Percentiles rank a stretch among this genome's conserved stretches.
phyloP scores from a whole-genome alignment of 2,888 invertebrate genomes.

The Beris chalybata region DNA sequence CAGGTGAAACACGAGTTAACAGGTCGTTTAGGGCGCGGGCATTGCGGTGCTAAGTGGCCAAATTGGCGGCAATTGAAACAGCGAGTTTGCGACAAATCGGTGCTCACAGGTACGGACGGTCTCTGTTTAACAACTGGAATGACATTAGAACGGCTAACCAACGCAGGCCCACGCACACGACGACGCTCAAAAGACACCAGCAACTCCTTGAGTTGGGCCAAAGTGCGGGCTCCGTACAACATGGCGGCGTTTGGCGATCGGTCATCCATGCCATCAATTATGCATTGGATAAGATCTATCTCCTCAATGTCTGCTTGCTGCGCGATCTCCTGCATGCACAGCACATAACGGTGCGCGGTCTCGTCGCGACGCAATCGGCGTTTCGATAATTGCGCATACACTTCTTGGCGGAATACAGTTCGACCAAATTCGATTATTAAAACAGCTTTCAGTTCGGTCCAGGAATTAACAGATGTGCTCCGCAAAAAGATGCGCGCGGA shows the following conservation, averaged over 20 bases:
- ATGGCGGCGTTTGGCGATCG: constrained; percentile 5
- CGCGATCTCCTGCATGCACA: too few relatives aligned
- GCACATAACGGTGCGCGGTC: too few relatives aligned
- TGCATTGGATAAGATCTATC: too few relatives aligned
- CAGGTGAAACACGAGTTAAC: constrained; percentile 2
- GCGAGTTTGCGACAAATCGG: background rate
- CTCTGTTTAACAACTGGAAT: background rate
- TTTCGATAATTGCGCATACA: too few relatives aligned
- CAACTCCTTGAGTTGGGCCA: constrained; percentile 4
- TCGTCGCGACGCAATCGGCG: too few relatives aligned
- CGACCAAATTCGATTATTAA: too few relatives aligned
- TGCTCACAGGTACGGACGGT: background rate
- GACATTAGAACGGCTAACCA: background rate
- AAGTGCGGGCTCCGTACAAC: constrained; percentile 1
- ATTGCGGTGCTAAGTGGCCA: constrained; percentile 8
- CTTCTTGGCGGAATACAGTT: too few relatives aligned
- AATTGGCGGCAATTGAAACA: constrained; percentile 6
- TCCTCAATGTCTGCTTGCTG: too few relatives aligned
- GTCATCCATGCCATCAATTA: background rate
- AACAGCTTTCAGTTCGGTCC: too few relatives aligned
- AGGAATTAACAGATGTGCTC: too few relatives aligned
- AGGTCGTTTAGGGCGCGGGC: background rate
- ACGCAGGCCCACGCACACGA: background rate
- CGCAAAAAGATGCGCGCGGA: too few relatives aligned
- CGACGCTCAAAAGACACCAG: too few relatives aligned